These are phyloP conservation scores for Atherinosoma microstoma DNA, from an alignment of 2,797 vertebrate genomes.

Conservation along the genomic window DNA sequence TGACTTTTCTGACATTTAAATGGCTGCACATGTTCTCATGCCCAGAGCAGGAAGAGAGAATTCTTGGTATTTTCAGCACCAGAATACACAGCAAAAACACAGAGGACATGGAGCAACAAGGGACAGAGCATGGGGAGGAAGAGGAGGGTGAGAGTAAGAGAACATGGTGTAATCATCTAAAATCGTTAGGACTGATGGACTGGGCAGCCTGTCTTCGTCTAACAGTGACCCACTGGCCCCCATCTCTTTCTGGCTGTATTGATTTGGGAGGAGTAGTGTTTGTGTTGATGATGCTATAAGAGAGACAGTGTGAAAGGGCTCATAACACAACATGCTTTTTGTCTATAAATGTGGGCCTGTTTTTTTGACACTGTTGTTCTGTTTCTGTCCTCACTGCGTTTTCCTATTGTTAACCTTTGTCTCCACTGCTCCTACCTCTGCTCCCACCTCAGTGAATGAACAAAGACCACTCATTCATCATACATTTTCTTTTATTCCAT, in stretches of 20 bases:
- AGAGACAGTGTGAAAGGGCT: conserved; percentile 7
- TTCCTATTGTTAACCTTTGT: conserved; percentile 21
- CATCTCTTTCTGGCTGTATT: conserved; percentile 38
- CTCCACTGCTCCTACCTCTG: conserved; percentile 1
- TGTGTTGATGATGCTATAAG: conserved; percentile 16
- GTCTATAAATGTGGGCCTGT: background rate
- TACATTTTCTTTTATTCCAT: conserved; percentile 22
- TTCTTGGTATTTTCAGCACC: conserved; percentile 49
- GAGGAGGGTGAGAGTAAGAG: conserved; percentile 38
- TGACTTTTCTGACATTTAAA: conserved; percentile 57
- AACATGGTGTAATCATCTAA: conserved; percentile 68
- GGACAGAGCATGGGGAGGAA: conserved; percentile 38
- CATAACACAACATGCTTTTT: conserved; percentile 10
- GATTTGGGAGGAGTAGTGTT: conserved; percentile 43
- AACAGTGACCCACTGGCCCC: conserved; percentile 61
- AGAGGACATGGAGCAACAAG: conserved; percentile 23
- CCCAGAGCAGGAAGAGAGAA: conserved; percentile 22
- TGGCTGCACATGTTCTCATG: conserved; percentile 50
- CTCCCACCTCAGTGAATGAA: conserved; percentile 23
- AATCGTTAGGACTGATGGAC: conserved; percentile 82
- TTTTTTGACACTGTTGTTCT: conserved; percentile 1
- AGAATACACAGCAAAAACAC: conserved; percentile 51
- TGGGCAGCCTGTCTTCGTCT: conserved; percentile 37
- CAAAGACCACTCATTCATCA: conserved; percentile 26
- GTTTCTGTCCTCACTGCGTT: conserved; percentile 13